These are phyloP conservation scores for Hirtodrosophila confusa DNA, from an alignment of 2,888 invertebrate species.

Conservation along the genomic window DNA sequence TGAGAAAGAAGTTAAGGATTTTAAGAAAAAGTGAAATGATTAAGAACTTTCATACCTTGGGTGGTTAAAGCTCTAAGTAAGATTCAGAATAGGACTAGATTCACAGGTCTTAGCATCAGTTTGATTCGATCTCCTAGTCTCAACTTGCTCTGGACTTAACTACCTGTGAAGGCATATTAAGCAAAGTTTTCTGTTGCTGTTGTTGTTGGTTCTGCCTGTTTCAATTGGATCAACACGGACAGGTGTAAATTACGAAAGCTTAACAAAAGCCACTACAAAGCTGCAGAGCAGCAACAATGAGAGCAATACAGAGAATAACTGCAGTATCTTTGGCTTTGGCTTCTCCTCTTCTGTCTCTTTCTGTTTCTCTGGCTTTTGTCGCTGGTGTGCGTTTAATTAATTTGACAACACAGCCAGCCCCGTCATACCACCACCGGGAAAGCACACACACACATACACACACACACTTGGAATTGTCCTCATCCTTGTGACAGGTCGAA, in stretches of 20 bases:
- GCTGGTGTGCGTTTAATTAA: slow-evolving; percentile 69
- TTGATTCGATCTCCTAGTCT: too few relatives aligned
- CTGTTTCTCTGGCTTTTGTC: slow-evolving; percentile 16
- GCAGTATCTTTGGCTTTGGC: slow-evolving; percentile 18
- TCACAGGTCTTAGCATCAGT: too few relatives aligned
- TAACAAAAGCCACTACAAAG: slow-evolving; percentile 62
- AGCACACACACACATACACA: slow-evolving; percentile 6
- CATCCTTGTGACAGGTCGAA: slow-evolving; percentile 37
- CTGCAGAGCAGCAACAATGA: slow-evolving; percentile 15
- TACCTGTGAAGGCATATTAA: too few relatives aligned
- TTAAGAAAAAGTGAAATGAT: too few relatives aligned
- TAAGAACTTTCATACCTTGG: too few relatives aligned
- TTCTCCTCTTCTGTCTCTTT: slow-evolving; percentile 2
- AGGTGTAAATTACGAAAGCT: slow-evolving; percentile 73
- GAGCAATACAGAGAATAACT: slow-evolving; percentile 8
- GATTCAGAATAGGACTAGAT: too few relatives aligned
- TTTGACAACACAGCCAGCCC: slow-evolving; percentile 53
- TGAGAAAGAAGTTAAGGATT: too few relatives aligned
- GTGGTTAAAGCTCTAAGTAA: too few relatives aligned
- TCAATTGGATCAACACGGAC: slow-evolving; percentile 58
- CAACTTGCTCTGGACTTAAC: too few relatives aligned
- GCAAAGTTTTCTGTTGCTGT: too few relatives aligned
- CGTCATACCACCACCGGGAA: too few relatives aligned
- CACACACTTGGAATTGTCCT: background rate
- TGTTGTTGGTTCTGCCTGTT: background rate